Evolutionary conservation across 35 echinoderm and acorn worm genomes (phyloP).

Genomic region (Ptychodera flava): DNA sequence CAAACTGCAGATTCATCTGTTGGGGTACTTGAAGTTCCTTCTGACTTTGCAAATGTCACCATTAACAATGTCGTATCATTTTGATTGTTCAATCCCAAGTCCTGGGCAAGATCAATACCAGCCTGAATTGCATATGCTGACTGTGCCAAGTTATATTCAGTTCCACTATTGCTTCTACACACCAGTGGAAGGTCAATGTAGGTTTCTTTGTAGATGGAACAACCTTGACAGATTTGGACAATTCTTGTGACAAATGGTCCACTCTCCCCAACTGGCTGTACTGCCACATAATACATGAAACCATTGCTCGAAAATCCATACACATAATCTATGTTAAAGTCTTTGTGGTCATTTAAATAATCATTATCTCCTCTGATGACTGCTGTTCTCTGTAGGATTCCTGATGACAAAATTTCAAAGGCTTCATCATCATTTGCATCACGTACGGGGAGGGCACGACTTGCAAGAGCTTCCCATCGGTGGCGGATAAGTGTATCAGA

Average conservation of each 20-base stretch:
- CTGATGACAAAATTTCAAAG: neutral
- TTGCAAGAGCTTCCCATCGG: neutral
- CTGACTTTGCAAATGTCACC: conserved; percentile 62
- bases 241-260: conserved; percentile 45
- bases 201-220: conserved; percentile 30
- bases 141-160: conserved; percentile 73
- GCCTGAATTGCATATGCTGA: conserved; percentile 39
- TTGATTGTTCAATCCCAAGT: conserved; percentile 12
- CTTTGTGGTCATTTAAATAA: neutral
- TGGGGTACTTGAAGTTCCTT: conserved; percentile 24
- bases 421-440: neutral
- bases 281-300: conserved; percentile 77
- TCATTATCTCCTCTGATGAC: neutral
- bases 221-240: conserved; percentile 55
- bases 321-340: conserved; percentile 68
- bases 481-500: neutral
- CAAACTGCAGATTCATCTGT: conserved; percentile 62
- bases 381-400: neutral
- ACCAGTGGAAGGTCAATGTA: conserved; percentile 75
- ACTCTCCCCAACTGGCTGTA: conserved; percentile 30
- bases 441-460: neutral
- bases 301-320: conserved; percentile 59
- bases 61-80: conserved; percentile 25
- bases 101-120: conserved; percentile 17
- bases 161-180: conserved; percentile 16